These are phyloP conservation scores for Colletes latitarsis DNA, from an alignment of 1,140 invertebrate species.

Conservation along the genomic window DNA sequence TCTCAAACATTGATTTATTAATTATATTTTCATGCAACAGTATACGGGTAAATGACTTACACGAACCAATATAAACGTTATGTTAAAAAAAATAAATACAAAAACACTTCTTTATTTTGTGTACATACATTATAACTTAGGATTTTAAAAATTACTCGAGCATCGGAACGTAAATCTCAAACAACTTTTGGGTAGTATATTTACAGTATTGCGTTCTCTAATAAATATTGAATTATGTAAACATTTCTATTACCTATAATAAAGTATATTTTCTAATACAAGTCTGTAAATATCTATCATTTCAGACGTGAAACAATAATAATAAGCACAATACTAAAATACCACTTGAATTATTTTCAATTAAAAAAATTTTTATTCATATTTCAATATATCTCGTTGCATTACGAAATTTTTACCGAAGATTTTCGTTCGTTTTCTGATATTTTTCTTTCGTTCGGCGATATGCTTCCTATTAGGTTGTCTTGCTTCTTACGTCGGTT, in stretches of 20 bases:
- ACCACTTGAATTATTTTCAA: not conserved
- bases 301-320: not conserved
- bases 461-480: not conserved
- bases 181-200: not conserved
- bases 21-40: not conserved
- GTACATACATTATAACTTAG: conserved; percentile 7
- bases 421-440: not conserved
- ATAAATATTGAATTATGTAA: conserved; percentile 28
- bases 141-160: conserved; percentile 6
- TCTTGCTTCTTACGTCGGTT: conserved; percentile 6
- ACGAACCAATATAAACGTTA: not conserved
- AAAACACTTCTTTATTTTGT: not conserved
- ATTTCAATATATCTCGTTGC: not conserved
- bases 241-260: conserved; percentile 25
- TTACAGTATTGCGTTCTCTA: conserved; percentile 15
- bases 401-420: not conserved
- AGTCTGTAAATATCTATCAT: not conserved
- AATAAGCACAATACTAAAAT: not conserved
- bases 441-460: not conserved
- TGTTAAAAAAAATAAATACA: not conserved
- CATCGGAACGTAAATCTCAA: not conserved
- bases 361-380: not conserved
- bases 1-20: conserved; percentile 4
- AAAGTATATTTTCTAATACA: conserved; percentile 42
- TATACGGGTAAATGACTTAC: conserved; percentile 6